Evolutionary conservation across 2,888 invertebrate genomes (phyloP), one percentile per base, ranked within the genome.

Genomic region (Helleia helle): DNA sequence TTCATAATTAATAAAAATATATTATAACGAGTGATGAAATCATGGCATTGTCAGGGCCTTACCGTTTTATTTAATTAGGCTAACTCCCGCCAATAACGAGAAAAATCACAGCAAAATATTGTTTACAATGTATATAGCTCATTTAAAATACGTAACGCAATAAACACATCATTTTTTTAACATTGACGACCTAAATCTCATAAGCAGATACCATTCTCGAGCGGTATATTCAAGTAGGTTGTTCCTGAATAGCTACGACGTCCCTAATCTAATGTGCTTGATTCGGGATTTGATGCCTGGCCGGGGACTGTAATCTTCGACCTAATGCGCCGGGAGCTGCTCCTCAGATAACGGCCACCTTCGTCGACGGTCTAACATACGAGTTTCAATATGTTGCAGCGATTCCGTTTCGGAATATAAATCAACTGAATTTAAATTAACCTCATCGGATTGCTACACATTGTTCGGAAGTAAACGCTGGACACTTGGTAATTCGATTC

Each of bases 191-290:
- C 40, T 42, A 39, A 48, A 36, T 43, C 41, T 24, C 27, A 44
- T 40, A 47, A 44, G 48, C 47, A 42, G 42, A 41, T 46, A 41
- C 44, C 29, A 46, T 40, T 44, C 44, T 39, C 22, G 31, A 31
- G 43, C 34, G 36, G 57, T 51, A 50, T 58, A 59, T 57, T 62
- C 59, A 62, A 71, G 65, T 64, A 58, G 63, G 60, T 63, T 52
- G 52, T 60, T 54, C 43, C 60, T 71, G 69, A 71, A 71, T 69
- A 74, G 66, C 52, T 54, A 56, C 62, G 63, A 71, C 66, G 62
- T 70, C 61, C 68, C 63, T 74, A 71, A 74, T 75, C 71, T 71
- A 74, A 76, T 72, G 71, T 69, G 63, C 67, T 59, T 56, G 61
- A 63, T 68, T 62, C 62, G 45, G 48, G 50, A 50, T 52, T 53